Evolutionary conservation across 2,797 vertebrate genomes (phyloP), one percentile per base, ranked within the genome.

Genomic region (Caiman crocodilus): DNA sequence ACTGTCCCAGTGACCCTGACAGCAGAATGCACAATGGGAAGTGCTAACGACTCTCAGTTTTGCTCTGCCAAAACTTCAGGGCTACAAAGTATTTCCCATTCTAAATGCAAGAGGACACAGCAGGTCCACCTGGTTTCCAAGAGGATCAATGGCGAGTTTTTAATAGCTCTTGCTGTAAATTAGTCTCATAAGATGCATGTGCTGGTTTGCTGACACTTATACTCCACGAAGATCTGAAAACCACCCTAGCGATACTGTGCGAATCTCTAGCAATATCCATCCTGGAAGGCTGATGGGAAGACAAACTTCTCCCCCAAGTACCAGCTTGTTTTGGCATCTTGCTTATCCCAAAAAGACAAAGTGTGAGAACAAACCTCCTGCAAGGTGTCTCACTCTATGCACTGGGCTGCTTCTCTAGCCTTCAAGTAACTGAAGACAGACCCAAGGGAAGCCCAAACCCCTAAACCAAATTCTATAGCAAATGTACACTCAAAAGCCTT

Each of bases 11-110:
- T 11, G 11, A 57, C 50, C 7, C 18, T 7, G 3, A 21, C 26
- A 30, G 64, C 73, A 50, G 32, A 77, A 57, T 56, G 12, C 3
- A 1, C 2, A 2, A 12, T 15, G 73, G 73, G 57, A 0, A 0
- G 13, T 55, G 20, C 35, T 55, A 67, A 76, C 35, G 20, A 56
- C 26, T 28, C 25, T 21, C 76, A 57, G 2, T 67, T 69, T 7
- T 1, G 1, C 15, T 21, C 42, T 2, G 0, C n/a, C 77, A 87
- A 12, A 60, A 32, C 21, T 25, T 30, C 3, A 0, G 55, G 4
- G 7, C 58, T 56, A 60, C 61, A n/a, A 3, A 84, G 50, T 0
- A 1, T 3, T 16, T 7, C 3, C 63, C 6, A 0, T 3, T n/a
- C 59, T 7, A 60, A 7, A 1, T 0, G 26, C 28, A 13, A 79